A percentile compares a stretch with the other conserved stretches of the same genome.
These are phyloP conservation scores for Pteromalus puparum DNA, from an alignment of 1,140 invertebrate genomes.

Conservation along the genomic window DNA sequence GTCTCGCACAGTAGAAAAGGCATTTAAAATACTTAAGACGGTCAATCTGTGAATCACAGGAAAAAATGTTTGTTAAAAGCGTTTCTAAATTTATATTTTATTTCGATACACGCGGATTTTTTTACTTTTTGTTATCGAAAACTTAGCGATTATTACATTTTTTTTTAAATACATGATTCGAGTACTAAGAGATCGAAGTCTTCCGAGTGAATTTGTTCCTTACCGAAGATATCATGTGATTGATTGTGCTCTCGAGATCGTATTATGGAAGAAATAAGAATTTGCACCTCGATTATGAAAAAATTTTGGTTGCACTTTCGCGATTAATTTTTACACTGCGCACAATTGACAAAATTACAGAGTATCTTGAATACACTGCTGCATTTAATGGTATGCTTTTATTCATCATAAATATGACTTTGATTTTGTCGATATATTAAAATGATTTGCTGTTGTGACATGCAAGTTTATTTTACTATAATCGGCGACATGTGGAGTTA, in stretches of 20 bases:
- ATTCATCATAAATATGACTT: neutral
- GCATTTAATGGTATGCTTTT: slow-evolving; percentile 1
- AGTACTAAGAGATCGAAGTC: slow-evolving; percentile 14
- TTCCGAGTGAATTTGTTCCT: slow-evolving; percentile 31
- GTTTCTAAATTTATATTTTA: slow-evolving; percentile 10
- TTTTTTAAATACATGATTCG: slow-evolving; percentile 10
- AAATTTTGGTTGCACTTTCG: slow-evolving; percentile 1
- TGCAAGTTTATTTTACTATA: neutral
- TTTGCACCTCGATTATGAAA: neutral
- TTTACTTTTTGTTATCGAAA: neutral
- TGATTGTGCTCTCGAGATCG: slow-evolving; percentile 3
- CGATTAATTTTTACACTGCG: neutral
- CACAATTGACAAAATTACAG: neutral
- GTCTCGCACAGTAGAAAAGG: slow-evolving; percentile 1
- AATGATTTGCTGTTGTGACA: neutral
- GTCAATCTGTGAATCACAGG: neutral
- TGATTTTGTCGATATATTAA: neutral
- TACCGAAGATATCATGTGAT: slow-evolving; percentile 24
- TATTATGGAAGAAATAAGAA: slow-evolving; percentile 10
- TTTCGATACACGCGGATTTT: neutral
- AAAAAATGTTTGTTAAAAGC: slow-evolving; percentile 11
- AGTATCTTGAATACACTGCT: neutral
- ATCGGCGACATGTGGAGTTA: neutral
- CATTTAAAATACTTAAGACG: slow-evolving; percentile 37
- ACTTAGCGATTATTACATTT: neutral